Evolutionary conservation across 2,113 vertebrate species (phyloP), one percentile per base, ranked within the genome.

Genomic region (Stigmatopora nigra): DNA sequence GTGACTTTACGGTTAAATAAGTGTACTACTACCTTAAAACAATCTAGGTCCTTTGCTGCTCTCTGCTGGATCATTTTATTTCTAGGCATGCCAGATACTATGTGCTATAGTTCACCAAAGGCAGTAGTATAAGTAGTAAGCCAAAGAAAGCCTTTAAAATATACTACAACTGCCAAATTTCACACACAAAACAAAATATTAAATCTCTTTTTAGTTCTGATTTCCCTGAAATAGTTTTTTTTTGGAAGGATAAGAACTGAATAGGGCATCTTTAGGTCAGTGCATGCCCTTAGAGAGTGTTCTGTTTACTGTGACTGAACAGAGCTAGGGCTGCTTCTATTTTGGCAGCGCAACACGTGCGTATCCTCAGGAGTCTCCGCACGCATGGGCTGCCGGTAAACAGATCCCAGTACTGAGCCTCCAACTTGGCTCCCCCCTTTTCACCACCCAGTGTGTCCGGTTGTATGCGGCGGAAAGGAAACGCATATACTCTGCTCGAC

Each of bases 321-420:
- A 52, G 1, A 64, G 70, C 60, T 58, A 67, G 67, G 35, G 59
- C 68, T 19, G 53, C 55, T 58, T 79, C 57, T 64, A 63, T 65
- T 64, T 76, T 74, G 64, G 76, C 68, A 74, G 69, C 6, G 7
- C 14, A 78, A 75, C 87, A 78, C 80, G 81, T 78, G 86, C 75
- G 69, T 78, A 80, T 75, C 79, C 86, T 70, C 84, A 68, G 70
- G 79, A 81, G 82, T 63, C 68, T 44, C 63, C 71, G 70, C 58
- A 62, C 73, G 73, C 74, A 72, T 47, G 72, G 79, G 79, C 73
- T 20, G 17, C 72, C 57, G 80, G 61, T 77, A 63, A 79, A 76
- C 77, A 81, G 65, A 51, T 61, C 65, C 41, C 36, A 36, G 78
- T 78, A 44, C 67, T 64, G 67, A 62, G 64, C 58, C 69, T 64